Base-by-base conservation (phyloP, 2,113 vertebrate genomes). In the Hyaena hyaena region DNA sequence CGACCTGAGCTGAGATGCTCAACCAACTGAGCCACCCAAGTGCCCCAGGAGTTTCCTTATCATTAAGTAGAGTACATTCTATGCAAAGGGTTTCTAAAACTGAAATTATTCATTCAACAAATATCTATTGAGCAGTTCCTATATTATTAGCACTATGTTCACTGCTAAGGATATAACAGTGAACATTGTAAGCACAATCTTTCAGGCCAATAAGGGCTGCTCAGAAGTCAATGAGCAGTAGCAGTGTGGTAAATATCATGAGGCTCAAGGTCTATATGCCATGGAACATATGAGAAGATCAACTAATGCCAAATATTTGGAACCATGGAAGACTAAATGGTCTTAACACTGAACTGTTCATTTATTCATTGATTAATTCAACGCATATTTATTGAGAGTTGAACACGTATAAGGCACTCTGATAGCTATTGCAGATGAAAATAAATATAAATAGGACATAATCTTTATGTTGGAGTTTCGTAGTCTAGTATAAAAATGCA, bases 101-200 rank as follows among this genome's bases (percentile, higher is more conserved):
- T 68, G n/a, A 96, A 91, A 93, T 96, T 65, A 84, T 81, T 94
- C 35, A 61, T 74, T 76, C 35, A 80, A 89, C 26, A 77, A 77
- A 76, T 85, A 91, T 43, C 81, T 95, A 81, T 71, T 45, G 7
- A 92, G 39, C 26, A 66, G 28, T 82, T 95, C 33, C 63, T 94
- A 12, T 63, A 39, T 84, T 55, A 74, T 66, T 85, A 96, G 21
- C 48, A 48, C n/a, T 63, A 10, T 71, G 35, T 81, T 96, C 55
- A n/a, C 68, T 35, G 39, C 71, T 74, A 74, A 89, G 43, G 35
- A 80, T n/a, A 88, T 4, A 35, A 48, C n/a, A 50, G 15, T 63
- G n/a, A 79, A 80, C 1, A 81, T 10, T 2, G 16, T 16, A 63
- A 85, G 66, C 28, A 39, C 48, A 76, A 61, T 58, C 39, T 71